phyloP scores from a whole-genome alignment of 2,113 vertebrate species.

The Eublepharis macularius region DNA sequence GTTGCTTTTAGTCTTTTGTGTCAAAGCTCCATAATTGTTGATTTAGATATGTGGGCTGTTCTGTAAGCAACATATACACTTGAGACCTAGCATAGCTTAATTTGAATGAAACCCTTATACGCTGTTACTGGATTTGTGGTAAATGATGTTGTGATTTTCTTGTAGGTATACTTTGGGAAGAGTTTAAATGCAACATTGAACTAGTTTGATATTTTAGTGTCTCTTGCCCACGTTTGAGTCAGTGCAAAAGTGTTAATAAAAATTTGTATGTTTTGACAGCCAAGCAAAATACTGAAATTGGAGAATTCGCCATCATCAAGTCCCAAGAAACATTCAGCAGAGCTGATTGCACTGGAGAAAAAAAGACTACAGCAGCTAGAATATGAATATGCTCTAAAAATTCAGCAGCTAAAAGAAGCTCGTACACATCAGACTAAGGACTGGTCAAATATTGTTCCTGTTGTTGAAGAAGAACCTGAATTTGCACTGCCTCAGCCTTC shows the following conservation, averaged over 20 bases:
- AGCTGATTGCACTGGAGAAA: conserved; percentile 92
- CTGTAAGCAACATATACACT: not conserved
- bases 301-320: conserved; percentile 74
- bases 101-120: not conserved
- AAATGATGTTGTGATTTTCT: not conserved
- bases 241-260: conserved; percentile 38
- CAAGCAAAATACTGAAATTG: conserved; percentile 82
- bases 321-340: conserved; percentile 87
- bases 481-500: conserved; percentile 91
- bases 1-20: not conserved
- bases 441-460: conserved; percentile 51
- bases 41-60: not conserved
- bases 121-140: not conserved
- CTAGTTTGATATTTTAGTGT: too few relatives aligned
- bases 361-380: conserved; percentile 92
- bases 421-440: conserved; percentile 84
- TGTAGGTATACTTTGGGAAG: conserved; percentile 10
- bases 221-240: conserved; percentile 6
- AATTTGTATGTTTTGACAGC: conserved; percentile 67
- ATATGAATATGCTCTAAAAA: conserved; percentile 96
- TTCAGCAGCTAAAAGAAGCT: conserved; percentile 93
- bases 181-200: conserved; percentile 26
- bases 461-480: conserved; percentile 72
- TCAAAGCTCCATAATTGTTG: not conserved
- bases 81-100: not conserved